Conservation (phyloP, 2,113 vertebrate species). For the Caloenas nicobarica region DNA sequence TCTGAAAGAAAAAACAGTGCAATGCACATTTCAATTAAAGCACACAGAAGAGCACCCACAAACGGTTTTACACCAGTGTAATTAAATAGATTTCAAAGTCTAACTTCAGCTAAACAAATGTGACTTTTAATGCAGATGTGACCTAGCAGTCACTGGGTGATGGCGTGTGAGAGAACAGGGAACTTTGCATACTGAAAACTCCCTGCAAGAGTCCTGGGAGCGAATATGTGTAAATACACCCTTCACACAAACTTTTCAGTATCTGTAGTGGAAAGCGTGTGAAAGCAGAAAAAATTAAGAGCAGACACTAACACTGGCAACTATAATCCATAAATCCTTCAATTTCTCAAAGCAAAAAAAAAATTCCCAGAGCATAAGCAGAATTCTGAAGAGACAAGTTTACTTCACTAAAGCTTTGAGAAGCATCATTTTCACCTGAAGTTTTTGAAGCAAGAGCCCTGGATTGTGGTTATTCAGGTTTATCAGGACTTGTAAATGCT, state of each 20-base stretch:
- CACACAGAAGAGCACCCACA: not conserved
- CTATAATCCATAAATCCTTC: not conserved
- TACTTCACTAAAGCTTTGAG: not conserved
- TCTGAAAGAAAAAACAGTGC: not conserved
- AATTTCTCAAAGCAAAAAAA: not conserved
- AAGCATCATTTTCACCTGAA: not conserved
- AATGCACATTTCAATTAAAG: not conserved
- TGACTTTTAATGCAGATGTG: not conserved
- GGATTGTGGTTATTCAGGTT: conserved; percentile 60
- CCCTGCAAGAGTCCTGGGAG: not conserved
- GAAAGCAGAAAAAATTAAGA: not conserved
- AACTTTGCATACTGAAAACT: not conserved
- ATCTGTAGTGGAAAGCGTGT: not conserved
- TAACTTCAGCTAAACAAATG: not conserved
- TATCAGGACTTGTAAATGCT: conserved; percentile 6
- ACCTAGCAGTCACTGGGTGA: not conserved
- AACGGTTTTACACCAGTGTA: not conserved
- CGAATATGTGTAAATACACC: not conserved
- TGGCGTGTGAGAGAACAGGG: not conserved
- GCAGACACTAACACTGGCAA: not conserved
- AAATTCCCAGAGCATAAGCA: not conserved
- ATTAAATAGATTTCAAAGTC: not conserved
- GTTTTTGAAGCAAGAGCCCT: not conserved
- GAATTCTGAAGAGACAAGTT: not conserved
- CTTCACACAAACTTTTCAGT: not conserved